Percentiles rank a stretch among this genome's conserved stretches.
Evolutionary conservation across 2,797 vertebrate species (phyloP).

Genomic region (Ptychadena robeensis): DNA sequence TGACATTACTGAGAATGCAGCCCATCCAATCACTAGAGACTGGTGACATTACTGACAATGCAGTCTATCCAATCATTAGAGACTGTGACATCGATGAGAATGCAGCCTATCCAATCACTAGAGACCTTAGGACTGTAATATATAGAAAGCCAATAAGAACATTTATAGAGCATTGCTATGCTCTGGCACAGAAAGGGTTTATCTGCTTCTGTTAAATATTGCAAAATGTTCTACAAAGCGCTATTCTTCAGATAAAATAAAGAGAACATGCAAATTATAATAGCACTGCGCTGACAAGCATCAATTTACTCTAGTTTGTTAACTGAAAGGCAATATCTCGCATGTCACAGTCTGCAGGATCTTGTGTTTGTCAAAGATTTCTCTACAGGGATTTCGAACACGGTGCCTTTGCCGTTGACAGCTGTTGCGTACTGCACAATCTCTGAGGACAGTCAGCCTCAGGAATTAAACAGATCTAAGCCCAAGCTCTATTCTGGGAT

Average conservation of each 20-base stretch:
- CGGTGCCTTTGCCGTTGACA: conserved; percentile 33
- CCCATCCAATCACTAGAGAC: too few species aligned
- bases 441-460: conserved; percentile 20
- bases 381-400: conserved; percentile 40
- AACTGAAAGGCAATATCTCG: conserved; percentile 27
- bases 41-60: too few species aligned
- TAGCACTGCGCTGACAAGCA: conserved; percentile 3
- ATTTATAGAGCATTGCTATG: too few species aligned
- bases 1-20: too few species aligned
- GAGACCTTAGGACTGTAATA: too few species aligned
- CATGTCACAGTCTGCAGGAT: conserved; percentile 11
- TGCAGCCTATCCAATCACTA: too few species aligned
- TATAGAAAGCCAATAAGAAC: too few species aligned
- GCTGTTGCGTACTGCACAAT: conserved; percentile 34
- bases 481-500: neutral
- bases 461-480: conserved; percentile 39
- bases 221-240: neutral
- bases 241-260: conserved; percentile 12
- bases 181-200: neutral
- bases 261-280: conserved; percentile 24
- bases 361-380: conserved; percentile 9
- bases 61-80: too few species aligned
- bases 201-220: neutral
- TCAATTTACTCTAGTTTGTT: conserved; percentile 40
- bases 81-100: too few species aligned